phyloP scores from a whole-genome alignment of 35 echinoderm and acorn worm species.

The Apostichopus californicus region DNA sequence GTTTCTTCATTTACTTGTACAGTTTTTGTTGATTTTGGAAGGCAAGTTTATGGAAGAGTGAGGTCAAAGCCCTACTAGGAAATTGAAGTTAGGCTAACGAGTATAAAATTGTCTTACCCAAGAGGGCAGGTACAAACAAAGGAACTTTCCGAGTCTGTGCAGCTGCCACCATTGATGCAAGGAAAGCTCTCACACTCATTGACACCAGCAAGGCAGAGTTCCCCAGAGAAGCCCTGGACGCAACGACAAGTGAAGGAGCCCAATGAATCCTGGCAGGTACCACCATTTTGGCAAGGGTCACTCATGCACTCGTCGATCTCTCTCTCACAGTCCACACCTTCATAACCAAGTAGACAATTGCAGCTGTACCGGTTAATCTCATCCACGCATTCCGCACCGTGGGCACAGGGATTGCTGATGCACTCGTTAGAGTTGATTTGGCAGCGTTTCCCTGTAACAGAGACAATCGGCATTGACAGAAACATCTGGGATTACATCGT shows the following conservation, averaged over 20 bases:
- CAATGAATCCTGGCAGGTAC: slow-evolving; percentile 29
- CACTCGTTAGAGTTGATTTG: slow-evolving; percentile 1
- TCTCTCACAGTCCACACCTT: slow-evolving; percentile 12
- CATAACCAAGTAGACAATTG: slow-evolving; percentile 49
- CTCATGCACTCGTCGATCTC: slow-evolving; percentile 57
- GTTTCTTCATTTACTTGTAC: no score
- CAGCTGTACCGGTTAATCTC: slow-evolving; percentile 54
- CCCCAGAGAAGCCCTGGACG: slow-evolving; percentile 51
- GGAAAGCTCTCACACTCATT: slow-evolving; percentile 65
- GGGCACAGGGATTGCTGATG: slow-evolving; percentile 19
- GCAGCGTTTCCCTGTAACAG: not conserved
- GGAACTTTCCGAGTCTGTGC: slow-evolving; percentile 48
- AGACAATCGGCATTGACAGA: not conserved
- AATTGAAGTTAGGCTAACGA: no score
- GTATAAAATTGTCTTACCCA: not conserved
- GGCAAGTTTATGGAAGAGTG: no score
- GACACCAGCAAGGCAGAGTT: slow-evolving; percentile 35
- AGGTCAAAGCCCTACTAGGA: no score
- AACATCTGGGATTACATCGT: not conserved
- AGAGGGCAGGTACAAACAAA: slow-evolving; percentile 55
- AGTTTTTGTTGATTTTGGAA: no score
- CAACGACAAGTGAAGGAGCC: slow-evolving; percentile 47
- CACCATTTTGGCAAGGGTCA: slow-evolving; percentile 52
- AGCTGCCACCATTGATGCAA: slow-evolving; percentile 56
- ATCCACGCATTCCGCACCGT: slow-evolving; percentile 59